Evolutionary conservation across 2,797 vertebrate species (phyloP), one percentile per base, ranked within the genome.

Genomic region (Hyperoplus lanceolatus): DNA sequence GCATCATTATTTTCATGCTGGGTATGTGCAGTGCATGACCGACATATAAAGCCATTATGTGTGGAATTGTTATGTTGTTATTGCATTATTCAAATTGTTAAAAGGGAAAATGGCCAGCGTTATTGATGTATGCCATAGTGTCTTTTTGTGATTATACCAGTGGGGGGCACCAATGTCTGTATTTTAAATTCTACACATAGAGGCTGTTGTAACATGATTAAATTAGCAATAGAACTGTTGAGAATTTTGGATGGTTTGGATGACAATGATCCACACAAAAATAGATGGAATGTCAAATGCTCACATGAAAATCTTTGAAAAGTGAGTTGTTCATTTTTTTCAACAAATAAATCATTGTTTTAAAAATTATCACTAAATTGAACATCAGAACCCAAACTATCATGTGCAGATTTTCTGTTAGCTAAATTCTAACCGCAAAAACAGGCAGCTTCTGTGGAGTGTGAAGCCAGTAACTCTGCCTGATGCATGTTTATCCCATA

Each of bases 1-100:
- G 55, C 51, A 65, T 76, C 43, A 75, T 75, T 75, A 81, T 72
- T 70, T 83, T 86, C 69, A 82, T 59, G 74, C 77, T 77, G 63
- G 63, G 65, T 14, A 4, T 60, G 46, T 53, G 51, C 39, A 69
- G 45, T 62, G 16, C 66, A 76, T 53, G 51, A 62, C 51, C 49
- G 16, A 59, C 49, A 58, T 54, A 72, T 75, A 78, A n/a, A 54
- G 58, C 42, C 50, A 56, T 61, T 66, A 41, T 15, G 64, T 53
- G 39, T 43, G 43, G 54, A 82, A 11, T 42, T 72, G 78, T 18
- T 65, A 73, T 63, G 41, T 59, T 61, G 72, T 73, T 50, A 10
- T 51, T 72, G 21, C 18, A 59, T 14, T 0, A 1, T 14, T 82
- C 8, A 70, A 70, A 72, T 38, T 54, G 6, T 45, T 49, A 0